phyloP scores from a whole-genome alignment of 1,140 invertebrate species.

The Drosophila takahashii region DNA sequence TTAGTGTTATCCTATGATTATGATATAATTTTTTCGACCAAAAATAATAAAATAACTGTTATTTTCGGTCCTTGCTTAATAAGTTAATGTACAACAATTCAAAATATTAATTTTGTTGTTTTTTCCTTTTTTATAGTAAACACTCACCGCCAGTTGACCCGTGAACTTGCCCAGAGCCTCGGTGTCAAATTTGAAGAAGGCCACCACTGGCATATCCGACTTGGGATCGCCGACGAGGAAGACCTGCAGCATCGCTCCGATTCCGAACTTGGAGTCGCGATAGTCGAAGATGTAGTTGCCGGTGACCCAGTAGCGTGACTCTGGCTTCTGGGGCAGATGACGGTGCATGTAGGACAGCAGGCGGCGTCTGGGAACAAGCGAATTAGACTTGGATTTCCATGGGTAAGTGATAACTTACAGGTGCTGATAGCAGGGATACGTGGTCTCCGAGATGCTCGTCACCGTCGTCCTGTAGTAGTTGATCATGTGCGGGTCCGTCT shows the following conservation, averaged over 20 bases:
- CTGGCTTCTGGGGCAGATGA: slow-evolving; percentile 85
- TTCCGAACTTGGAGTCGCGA: slow-evolving; percentile 87
- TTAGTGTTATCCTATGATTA: too few relatives aligned
- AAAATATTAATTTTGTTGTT: too few relatives aligned
- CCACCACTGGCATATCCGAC: slow-evolving; percentile 87
- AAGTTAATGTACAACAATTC: too few relatives aligned
- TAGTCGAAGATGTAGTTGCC: slow-evolving; percentile 89
- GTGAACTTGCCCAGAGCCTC: slow-evolving; percentile 87
- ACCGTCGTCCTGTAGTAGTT: slow-evolving; percentile 90
- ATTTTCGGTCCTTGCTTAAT: too few relatives aligned
- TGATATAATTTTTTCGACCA: too few relatives aligned
- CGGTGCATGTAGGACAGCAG: slow-evolving; percentile 87
- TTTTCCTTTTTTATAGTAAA: background rate
- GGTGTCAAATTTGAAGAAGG: slow-evolving; percentile 87
- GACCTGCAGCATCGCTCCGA: slow-evolving; percentile 87
- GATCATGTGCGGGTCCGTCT: slow-evolving; percentile 88
- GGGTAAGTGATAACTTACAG: slow-evolving; percentile 85
- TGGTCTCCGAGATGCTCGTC: slow-evolving; percentile 88
- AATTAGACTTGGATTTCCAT: background rate
- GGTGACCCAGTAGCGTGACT: slow-evolving; percentile 86
- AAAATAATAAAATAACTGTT: too few relatives aligned
- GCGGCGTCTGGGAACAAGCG: slow-evolving; percentile 84
- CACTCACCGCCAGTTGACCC: slow-evolving; percentile 86
- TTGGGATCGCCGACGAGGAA: slow-evolving; percentile 87
- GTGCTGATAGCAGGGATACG: slow-evolving; percentile 87